These are phyloP conservation scores for Scelioninae gen. 1 DNA, from an alignment of 2,888 invertebrate genomes.

Conservation along the genomic window DNA sequence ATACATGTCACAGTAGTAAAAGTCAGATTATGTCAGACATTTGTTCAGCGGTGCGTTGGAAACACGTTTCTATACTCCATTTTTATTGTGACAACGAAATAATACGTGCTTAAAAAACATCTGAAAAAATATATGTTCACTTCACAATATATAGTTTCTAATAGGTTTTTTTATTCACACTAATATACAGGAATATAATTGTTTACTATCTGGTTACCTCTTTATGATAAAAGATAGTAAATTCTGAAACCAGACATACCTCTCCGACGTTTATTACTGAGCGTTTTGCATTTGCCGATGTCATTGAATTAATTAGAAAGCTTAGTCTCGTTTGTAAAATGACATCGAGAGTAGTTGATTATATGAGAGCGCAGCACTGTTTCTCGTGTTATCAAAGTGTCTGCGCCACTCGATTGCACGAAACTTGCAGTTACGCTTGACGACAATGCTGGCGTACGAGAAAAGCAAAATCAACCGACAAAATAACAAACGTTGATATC, in stretches of 20 bases:
- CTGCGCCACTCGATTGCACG: conserved; percentile 43
- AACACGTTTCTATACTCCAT: conserved; percentile 13
- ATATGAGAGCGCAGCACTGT: conserved; percentile 13
- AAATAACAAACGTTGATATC: conserved; percentile 20
- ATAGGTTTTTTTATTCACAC: background rate
- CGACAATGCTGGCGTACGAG: conserved; percentile 39
- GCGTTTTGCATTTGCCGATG: conserved; percentile 13
- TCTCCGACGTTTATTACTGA: conserved; percentile 25
- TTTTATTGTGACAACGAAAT: conserved; percentile 13
- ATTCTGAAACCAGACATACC: conserved; percentile 11
- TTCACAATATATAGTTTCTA: background rate
- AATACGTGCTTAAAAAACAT: background rate
- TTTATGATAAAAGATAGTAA: conserved; percentile 6
- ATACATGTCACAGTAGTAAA: conserved; percentile 56
- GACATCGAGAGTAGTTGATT: conserved; percentile 55
- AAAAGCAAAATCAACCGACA: conserved; percentile 25
- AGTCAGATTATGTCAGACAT: conserved; percentile 51
- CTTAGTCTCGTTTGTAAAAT: conserved; percentile 38
- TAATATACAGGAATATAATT: background rate
- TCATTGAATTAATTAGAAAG: conserved; percentile 48
- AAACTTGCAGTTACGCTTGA: conserved; percentile 33
- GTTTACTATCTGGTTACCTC: conserved; percentile 12
- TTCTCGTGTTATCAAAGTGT: conserved; percentile 43
- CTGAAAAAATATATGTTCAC: background rate
- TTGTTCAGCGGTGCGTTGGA: conserved; percentile 1